phyloP scores from a whole-genome alignment of 2,113 vertebrate species.

The Dendropsophus ebraccatus region DNA sequence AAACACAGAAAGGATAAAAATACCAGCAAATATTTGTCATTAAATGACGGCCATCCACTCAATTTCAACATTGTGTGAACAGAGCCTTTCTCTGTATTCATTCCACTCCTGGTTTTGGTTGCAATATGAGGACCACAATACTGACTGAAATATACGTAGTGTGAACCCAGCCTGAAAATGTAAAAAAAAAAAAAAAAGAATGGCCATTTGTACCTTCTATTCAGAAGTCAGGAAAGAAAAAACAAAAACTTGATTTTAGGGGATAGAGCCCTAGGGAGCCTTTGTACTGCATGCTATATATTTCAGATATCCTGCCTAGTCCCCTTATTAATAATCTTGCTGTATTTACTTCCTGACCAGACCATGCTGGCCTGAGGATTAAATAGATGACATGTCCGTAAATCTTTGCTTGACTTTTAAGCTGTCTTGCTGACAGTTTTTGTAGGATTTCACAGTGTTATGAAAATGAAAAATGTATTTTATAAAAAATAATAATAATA shows the following conservation, averaged over 20 bases:
- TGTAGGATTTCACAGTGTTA: no score
- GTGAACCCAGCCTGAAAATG: no score
- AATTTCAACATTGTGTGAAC: no score
- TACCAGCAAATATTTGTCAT: no score
- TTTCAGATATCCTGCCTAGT: not conserved
- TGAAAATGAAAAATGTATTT: constrained; percentile 10
- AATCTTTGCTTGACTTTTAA: not conserved
- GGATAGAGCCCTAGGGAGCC: not conserved
- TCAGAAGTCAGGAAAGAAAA: not conserved
- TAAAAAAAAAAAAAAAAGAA: no score
- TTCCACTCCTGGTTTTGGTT: no score
- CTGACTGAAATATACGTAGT: no score
- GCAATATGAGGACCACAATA: no score
- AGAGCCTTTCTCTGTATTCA: no score
- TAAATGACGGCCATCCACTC: no score
- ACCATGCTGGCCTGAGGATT: not conserved
- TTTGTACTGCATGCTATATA: not conserved
- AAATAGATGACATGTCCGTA: not conserved
- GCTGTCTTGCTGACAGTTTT: not conserved
- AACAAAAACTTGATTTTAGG: not conserved
- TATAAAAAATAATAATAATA: not conserved
- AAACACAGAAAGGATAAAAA: no score
- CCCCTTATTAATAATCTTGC: not conserved
- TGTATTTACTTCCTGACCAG: not conserved
- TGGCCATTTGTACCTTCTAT: not conserved